phyloP scores from a whole-genome alignment of 2,888 invertebrate species.

The Sesia apiformis region DNA sequence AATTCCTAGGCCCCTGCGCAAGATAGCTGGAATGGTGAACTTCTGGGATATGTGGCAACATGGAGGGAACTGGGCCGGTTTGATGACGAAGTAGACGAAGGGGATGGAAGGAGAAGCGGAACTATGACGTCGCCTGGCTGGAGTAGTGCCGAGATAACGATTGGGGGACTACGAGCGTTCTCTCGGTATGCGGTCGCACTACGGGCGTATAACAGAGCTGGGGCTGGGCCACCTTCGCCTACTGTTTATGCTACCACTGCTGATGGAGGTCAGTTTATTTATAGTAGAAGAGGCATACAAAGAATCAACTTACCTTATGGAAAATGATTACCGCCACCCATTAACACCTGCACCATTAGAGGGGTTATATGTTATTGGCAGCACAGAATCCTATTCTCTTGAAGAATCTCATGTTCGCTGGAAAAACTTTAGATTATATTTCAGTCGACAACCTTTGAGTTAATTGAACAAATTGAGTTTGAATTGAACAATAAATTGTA shows the following conservation, averaged over 20 bases:
- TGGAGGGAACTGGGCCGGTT: slow-evolving; percentile 55
- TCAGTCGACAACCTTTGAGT: too few species aligned
- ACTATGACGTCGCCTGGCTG: slow-evolving; percentile 73
- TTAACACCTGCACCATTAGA: neutral
- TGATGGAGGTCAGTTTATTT: slow-evolving; percentile 77
- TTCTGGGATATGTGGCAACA: slow-evolving; percentile 81
- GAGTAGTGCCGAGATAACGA: slow-evolving; percentile 76
- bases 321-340: neutral
- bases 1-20: slow-evolving; percentile 74
- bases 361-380: too few species aligned
- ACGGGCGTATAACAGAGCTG: slow-evolving; percentile 87
- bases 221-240: slow-evolving; percentile 84
- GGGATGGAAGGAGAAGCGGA: slow-evolving; percentile 23
- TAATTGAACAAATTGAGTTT: too few species aligned
- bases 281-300: neutral
- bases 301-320: neutral
- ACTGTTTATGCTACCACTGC: slow-evolving; percentile 82
- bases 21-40: slow-evolving; percentile 82
- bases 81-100: slow-evolving; percentile 8
- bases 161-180: slow-evolving; percentile 80
- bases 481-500: too few species aligned
- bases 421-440: too few species aligned
- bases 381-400: too few species aligned
- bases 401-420: too few species aligned
- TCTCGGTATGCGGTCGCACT: slow-evolving; percentile 86